phyloP scores from a whole-genome alignment of 2,113 vertebrate species.

The Tychaedon coryphoeus region DNA sequence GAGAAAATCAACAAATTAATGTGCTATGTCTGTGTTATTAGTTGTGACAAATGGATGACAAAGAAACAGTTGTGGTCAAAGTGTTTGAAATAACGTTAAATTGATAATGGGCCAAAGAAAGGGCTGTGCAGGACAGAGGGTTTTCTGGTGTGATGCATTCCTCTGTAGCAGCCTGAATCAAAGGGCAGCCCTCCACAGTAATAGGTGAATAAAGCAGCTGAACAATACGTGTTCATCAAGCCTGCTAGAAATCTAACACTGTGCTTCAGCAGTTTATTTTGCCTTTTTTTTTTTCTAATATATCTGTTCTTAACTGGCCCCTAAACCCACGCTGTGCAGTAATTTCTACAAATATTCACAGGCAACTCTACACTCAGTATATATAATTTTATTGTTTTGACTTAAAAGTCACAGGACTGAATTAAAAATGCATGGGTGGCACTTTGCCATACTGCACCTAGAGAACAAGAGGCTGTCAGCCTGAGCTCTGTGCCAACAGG shows the following conservation, averaged over 20 bases:
- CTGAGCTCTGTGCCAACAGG: slow-evolving; percentile 75
- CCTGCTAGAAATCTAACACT: background rate
- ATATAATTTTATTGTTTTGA: slow-evolving; percentile 67
- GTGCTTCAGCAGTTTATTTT: slow-evolving; percentile 44
- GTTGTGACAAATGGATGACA: background rate
- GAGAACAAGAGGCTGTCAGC: slow-evolving; percentile 52
- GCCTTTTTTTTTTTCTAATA: background rate
- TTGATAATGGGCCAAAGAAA: background rate
- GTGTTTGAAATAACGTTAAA: background rate
- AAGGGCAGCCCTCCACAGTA: background rate
- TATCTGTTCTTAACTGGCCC: slow-evolving; percentile 35
- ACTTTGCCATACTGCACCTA: slow-evolving; percentile 51
- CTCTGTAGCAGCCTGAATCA: background rate
- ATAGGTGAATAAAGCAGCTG: background rate
- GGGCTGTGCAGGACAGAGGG: background rate
- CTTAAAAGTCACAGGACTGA: slow-evolving; percentile 55
- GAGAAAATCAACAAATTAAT: background rate
- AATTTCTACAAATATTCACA: slow-evolving; percentile 54
- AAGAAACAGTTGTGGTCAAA: background rate
- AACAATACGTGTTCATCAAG: background rate
- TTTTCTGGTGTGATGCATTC: background rate
- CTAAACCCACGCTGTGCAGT: slow-evolving; percentile 32
- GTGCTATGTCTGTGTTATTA: background rate
- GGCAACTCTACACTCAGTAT: slow-evolving; percentile 36
- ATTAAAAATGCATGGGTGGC: slow-evolving; percentile 64